Percentiles rank a stretch among this genome's conserved stretches.
Evolutionary conservation across 2,113 vertebrate genomes (phyloP).

Genomic region (Lophochroa leadbeateri): DNA sequence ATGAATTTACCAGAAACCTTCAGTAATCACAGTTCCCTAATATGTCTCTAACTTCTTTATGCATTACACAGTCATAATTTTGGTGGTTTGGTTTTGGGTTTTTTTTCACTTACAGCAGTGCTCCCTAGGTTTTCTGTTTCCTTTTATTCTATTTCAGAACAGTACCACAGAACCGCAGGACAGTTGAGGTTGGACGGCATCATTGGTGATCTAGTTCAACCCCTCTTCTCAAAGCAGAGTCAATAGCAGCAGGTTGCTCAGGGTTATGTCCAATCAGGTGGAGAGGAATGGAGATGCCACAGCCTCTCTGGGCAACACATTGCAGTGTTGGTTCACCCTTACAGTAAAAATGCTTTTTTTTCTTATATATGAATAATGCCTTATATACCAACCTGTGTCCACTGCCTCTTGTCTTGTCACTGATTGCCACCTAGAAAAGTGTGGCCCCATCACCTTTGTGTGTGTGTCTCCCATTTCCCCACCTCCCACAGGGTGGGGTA

Average conservation of each 20-base stretch:
- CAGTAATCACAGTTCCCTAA: neutral
- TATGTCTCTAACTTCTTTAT: rapidly evolving
- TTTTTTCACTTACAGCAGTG: neutral
- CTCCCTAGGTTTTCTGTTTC: neutral
- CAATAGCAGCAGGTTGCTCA: neutral
- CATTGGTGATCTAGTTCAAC: neutral
- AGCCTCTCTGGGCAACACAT: neutral
- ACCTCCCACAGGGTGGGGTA: neutral
- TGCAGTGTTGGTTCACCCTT: neutral
- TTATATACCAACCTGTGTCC: neutral
- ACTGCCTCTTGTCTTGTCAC: neutral
- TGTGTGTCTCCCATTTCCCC: neutral
- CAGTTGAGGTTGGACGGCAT: neutral
- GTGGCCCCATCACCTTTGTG: neutral
- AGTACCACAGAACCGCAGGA: neutral
- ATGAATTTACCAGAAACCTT: neutral
- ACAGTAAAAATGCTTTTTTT: neutral
- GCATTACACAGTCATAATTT: rapidly evolving
- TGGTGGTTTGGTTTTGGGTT: neutral
- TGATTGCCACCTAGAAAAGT: neutral
- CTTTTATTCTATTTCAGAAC: neutral
- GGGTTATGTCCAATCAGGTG: neutral
- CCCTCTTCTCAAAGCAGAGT: neutral
- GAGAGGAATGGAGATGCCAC: neutral
- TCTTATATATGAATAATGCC: neutral